Evolutionary conservation across 1,140 invertebrate species (phyloP).

Genomic region (Cherax quadricarinatus): DNA sequence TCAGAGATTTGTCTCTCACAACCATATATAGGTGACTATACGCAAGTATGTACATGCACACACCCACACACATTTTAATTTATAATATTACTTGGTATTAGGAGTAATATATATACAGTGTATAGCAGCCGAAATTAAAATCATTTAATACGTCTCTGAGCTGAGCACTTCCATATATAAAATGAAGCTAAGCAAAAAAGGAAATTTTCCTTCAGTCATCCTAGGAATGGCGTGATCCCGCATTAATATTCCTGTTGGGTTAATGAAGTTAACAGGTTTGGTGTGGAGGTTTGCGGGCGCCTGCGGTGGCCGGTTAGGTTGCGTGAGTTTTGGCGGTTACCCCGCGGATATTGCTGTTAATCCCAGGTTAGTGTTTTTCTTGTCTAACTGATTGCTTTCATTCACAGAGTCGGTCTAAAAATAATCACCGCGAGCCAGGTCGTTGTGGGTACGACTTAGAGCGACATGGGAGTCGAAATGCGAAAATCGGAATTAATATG

Average conservation of each 20-base stretch:
- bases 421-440: constrained; percentile 22
- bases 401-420: constrained; percentile 27
- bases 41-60: no score
- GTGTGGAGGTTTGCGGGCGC: not conserved
- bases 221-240: not conserved
- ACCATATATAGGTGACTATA: no score
- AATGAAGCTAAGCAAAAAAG: not conserved
- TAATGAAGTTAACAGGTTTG: not conserved
- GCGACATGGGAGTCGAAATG: not conserved
- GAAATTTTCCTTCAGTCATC: not conserved
- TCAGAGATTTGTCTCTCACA: no score
- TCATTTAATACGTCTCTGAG: no score
- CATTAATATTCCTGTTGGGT: not conserved
- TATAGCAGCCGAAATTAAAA: no score
- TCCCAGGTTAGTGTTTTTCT: constrained; percentile 30
- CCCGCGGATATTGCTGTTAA: constrained; percentile 32
- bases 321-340: not conserved
- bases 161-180: no score
- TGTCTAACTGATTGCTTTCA: constrained; percentile 45
- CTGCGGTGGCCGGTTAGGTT: not conserved
- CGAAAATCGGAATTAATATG: not conserved
- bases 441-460: constrained; percentile 6
- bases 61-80: no score
- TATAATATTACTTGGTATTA: no score
- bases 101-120: no score